phyloP scores from a whole-genome alignment of 2,113 vertebrate genomes.

The Riparia riparia region DNA sequence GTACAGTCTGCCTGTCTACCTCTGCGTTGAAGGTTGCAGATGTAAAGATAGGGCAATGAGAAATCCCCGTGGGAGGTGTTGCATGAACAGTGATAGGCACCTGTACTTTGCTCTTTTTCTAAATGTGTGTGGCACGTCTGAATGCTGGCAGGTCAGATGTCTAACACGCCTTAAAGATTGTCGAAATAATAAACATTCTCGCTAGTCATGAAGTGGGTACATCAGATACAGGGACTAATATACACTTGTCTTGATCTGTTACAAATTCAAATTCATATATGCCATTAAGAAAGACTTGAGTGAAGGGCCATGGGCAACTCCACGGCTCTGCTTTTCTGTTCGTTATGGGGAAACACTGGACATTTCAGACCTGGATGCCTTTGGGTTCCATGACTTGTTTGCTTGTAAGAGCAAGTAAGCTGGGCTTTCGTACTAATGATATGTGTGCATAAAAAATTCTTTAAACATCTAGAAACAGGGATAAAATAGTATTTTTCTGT shows the following conservation, averaged over 20 bases:
- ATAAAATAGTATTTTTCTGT: slow-evolving; percentile 31
- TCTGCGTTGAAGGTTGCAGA: slow-evolving; percentile 19
- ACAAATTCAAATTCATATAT: background rate
- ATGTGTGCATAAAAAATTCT: background rate
- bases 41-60: background rate
- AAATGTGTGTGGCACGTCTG: background rate
- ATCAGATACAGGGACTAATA: background rate
- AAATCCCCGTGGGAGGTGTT: slow-evolving; percentile 16
- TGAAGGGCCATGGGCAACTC: background rate
- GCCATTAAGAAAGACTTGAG: background rate
- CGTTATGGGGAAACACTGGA: background rate
- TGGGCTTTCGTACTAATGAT: background rate
- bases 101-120: background rate
- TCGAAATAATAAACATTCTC: background rate
- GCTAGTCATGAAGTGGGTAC: background rate
- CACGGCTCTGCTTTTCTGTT: background rate
- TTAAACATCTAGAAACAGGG: background rate
- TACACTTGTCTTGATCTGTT: background rate
- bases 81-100: background rate
- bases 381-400: background rate
- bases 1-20: background rate
- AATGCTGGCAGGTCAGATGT: background rate
- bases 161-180: background rate
- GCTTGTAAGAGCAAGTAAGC: background rate
- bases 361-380: background rate